phyloP scores from a whole-genome alignment of 2,797 vertebrate genomes.

The Mormyrus proboscirostris region DNA sequence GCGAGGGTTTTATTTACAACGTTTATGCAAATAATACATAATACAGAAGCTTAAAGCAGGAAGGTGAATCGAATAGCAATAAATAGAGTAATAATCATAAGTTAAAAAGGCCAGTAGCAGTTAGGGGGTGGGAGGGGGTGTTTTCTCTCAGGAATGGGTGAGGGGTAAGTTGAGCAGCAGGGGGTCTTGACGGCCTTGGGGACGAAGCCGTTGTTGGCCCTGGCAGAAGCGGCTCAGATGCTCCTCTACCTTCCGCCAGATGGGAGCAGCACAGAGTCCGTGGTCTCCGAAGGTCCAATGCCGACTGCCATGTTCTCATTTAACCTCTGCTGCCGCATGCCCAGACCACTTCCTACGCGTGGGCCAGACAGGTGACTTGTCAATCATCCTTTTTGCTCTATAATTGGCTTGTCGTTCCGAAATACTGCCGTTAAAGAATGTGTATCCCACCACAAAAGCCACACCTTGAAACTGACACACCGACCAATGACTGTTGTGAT shows the following conservation, averaged over 20 bases:
- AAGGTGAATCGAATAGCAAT: neutral
- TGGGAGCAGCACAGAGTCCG: neutral
- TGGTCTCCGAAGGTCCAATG: neutral
- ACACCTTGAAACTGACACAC: neutral
- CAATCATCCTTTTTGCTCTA: neutral
- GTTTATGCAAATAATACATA: neutral
- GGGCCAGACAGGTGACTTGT: neutral
- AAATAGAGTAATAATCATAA: neutral
- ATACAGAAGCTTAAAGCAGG: neutral
- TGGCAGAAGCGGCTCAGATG: neutral
- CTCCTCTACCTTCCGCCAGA: neutral
- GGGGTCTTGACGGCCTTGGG: neutral
- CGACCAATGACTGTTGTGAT: neutral
- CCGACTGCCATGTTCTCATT: constrained; percentile 13
- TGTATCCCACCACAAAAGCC: neutral
- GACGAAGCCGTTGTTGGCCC: neutral
- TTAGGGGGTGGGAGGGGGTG: neutral
- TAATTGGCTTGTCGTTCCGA: neutral
- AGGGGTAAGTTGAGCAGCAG: neutral
- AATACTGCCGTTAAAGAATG: neutral
- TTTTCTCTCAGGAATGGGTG: neutral
- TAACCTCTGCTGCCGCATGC: neutral
- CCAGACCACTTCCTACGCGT: neutral
- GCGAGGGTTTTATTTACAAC: neutral
- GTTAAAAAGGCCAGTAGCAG: neutral